phyloP scores from a whole-genome alignment of 2,113 vertebrate species.

The Saguinus midas region DNA sequence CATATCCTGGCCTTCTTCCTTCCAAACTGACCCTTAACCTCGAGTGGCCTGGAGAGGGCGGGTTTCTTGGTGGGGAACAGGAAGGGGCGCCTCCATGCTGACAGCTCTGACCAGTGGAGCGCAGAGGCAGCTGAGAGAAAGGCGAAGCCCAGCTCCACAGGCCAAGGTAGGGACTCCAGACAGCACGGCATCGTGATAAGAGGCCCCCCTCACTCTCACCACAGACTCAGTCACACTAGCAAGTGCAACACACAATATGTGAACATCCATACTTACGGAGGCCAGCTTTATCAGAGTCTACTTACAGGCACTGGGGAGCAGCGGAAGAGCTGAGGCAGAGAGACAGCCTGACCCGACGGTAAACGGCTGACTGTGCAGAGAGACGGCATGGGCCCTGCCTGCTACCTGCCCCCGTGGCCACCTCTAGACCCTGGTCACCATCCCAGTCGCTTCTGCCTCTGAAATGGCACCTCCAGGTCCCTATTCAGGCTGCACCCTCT shows the following conservation, averaged over 20 bases:
- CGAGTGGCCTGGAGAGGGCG: background rate
- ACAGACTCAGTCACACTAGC: too few relatives aligned
- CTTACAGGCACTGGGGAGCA: background rate
- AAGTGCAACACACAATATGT: background rate
- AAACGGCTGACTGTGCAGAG: too few relatives aligned
- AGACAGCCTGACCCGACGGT: background rate
- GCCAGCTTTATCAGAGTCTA: background rate
- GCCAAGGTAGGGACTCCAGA: too few relatives aligned
- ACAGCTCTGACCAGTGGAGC: too few relatives aligned
- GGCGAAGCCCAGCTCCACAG: background rate
- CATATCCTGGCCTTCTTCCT: background rate
- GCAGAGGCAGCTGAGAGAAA: background rate
- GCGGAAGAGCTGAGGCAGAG: background rate
- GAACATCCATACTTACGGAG: background rate
- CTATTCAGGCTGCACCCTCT: rapidly evolving
- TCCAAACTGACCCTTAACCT: too few relatives aligned
- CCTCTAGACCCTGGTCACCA: background rate
- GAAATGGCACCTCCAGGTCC: too few relatives aligned
- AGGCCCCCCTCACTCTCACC: background rate
- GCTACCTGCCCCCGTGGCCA: background rate
- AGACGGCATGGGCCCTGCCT: too few relatives aligned
- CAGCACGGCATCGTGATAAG: rapidly evolving
- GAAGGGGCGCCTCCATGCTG: too few relatives aligned
- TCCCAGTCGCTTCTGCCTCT: too few relatives aligned
- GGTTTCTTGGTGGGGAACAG: background rate